Base-by-base conservation (phyloP, 2,888 invertebrate genomes). In the Microctonus brassicae region DNA sequence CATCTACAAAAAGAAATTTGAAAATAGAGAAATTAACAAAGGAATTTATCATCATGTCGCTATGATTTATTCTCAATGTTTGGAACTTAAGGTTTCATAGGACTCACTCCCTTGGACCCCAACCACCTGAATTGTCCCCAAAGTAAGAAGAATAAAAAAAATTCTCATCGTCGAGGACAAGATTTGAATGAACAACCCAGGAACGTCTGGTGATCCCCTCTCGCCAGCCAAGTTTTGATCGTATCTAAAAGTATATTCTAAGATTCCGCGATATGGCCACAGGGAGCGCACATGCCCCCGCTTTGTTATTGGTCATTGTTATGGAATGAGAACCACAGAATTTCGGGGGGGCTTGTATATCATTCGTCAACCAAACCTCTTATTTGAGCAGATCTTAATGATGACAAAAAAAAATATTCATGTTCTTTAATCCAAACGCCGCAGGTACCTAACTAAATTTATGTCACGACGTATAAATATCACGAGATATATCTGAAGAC, bases 201-300 rank as follows among this genome's bases (percentile, higher is more conserved):
- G 75, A 77, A 77, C 52, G 24, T 11, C n/a, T 39, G 82, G 81
- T 80, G 78, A 82, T 81, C 78, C 70, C 60, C 24, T n/a, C n/a
- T n/a, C n/a, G n/a, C n/a, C n/a, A n/a, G 47, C 78, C 75, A 58
- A 65, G 77, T 76, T 80, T 80, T 79, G 82, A 82, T 82, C 78
- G 77, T 81, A 81, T 81, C 81, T 79, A 67, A 57, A 69, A 74
- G 55, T 22, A 26, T 55, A 78, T 77, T 79, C 79, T 75, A 75
- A 81, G 81, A 81, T 81, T 79, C 80, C 79, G 80, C 79, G 80
- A 79, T 79, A 80, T 74, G 74, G 76, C 73, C 75, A 77, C 77
- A 73, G 76, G 75, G 77, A 78, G 74, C 79, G 77, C 78, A 78
- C 78, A 79, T 78, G 78, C 77, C 75, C 76, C 77, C 76, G 79